Percentiles rank a stretch among this genome's conserved stretches.
Conservation (phyloP, 2,888 invertebrate species). For the Mesorhabditis sp. region DNA sequence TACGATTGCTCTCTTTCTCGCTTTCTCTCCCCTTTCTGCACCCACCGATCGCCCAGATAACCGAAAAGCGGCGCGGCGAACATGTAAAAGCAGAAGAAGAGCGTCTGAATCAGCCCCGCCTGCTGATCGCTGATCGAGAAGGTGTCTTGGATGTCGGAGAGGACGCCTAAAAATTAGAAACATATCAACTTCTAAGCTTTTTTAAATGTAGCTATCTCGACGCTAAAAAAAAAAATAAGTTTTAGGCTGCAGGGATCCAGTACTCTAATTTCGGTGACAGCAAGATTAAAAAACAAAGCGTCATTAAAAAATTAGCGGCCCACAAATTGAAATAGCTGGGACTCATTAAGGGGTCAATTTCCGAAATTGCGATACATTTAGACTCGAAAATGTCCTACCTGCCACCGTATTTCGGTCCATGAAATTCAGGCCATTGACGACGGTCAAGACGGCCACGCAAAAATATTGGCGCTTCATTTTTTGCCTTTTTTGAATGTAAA, state of each 20-base stretch:
- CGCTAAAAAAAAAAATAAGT: too few relatives aligned
- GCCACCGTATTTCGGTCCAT: constrained; percentile 1
- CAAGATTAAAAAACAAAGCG: too few relatives aligned
- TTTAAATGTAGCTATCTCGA: too few relatives aligned
- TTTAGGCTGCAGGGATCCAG: too few relatives aligned
- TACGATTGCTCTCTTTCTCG: not conserved
- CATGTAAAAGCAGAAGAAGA: constrained; percentile 3
- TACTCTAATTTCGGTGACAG: too few relatives aligned
- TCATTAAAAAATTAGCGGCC: too few relatives aligned
- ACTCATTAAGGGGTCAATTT: too few relatives aligned
- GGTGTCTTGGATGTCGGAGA: not conserved
- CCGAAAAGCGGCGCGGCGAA: constrained; percentile 2
- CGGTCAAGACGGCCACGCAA: not conserved
- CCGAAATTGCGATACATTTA: too few relatives aligned
- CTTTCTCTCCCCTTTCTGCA: constrained; percentile 2
- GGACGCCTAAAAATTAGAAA: not conserved
- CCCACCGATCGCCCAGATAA: constrained; percentile 2
- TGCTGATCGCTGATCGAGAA: not conserved
- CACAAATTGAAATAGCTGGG: too few relatives aligned
- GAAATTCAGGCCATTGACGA: constrained; percentile 4
- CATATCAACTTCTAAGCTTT: too few relatives aligned
- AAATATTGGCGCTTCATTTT: not conserved
- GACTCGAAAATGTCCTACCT: not conserved
- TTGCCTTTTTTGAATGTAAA: not conserved
- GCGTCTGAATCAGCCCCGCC: not conserved